These are phyloP conservation scores for Dicaeum eximium DNA, from an alignment of 2,113 vertebrate genomes.

Conservation along the genomic window DNA sequence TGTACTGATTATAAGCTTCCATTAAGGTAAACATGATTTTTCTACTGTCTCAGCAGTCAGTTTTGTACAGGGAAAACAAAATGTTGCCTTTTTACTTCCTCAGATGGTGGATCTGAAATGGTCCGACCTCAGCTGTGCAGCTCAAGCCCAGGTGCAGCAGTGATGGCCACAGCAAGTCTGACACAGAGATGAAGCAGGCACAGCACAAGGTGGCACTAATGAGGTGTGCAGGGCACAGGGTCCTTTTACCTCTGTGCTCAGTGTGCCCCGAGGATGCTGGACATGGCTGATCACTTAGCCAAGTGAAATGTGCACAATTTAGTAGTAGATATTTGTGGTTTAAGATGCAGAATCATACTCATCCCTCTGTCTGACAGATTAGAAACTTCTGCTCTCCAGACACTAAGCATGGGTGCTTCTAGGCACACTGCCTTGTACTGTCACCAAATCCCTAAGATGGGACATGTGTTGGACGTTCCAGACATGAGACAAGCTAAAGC, in stretches of 20 bases:
- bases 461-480: background rate
- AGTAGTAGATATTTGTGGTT: background rate
- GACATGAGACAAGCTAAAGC: background rate
- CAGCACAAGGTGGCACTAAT: conserved; percentile 3
- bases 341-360: background rate
- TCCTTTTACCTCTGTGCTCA: background rate
- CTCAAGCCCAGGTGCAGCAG: background rate
- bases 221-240: background rate
- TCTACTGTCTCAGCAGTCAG: background rate
- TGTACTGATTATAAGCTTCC: background rate
- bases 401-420: background rate
- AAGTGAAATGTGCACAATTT: background rate
- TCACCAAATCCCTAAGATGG: background rate
- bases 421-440: background rate
- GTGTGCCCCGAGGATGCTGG: background rate
- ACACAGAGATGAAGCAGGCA: background rate
- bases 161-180: background rate
- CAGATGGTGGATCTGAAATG: background rate
- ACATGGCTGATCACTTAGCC: background rate
- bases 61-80: background rate
- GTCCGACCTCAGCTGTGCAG: background rate
- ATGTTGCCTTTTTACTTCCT: background rate
- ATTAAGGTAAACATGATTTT: background rate
- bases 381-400: background rate
- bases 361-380: background rate